These are phyloP conservation scores for Ichneumon xanthorius DNA, from an alignment of 2,888 invertebrate genomes.

Conservation along the genomic window DNA sequence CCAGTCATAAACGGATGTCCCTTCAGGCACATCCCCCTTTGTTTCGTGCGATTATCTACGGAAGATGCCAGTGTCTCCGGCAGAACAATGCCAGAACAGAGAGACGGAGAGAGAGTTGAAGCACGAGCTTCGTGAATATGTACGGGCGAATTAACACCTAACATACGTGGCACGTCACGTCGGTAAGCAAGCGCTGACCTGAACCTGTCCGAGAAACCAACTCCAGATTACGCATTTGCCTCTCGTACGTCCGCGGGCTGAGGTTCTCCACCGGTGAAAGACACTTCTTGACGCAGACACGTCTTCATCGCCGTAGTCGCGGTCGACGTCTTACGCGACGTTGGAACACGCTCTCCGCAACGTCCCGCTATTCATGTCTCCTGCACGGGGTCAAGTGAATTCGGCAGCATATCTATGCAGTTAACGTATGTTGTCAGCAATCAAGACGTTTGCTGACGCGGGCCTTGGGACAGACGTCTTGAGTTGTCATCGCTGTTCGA, in stretches of 20 bases:
- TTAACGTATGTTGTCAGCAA: not conserved
- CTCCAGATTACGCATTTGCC: slow-evolving; percentile 47
- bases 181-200: slow-evolving; percentile 32
- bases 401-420: slow-evolving; percentile 2
- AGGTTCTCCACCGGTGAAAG: slow-evolving; percentile 48
- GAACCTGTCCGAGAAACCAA: slow-evolving; percentile 53
- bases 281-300: slow-evolving; percentile 60
- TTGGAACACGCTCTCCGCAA: slow-evolving; percentile 14
- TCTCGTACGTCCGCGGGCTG: slow-evolving; percentile 28
- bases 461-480: not conserved
- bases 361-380: slow-evolving; percentile 7
- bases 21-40: slow-evolving; percentile 42
- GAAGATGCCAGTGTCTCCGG: slow-evolving; percentile 56
- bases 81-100: slow-evolving; percentile 57
- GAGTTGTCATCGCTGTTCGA: not conserved
- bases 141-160: slow-evolving; percentile 50
- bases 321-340: slow-evolving; percentile 38
- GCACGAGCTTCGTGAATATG: slow-evolving; percentile 14
- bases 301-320: slow-evolving; percentile 52
- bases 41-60: slow-evolving; percentile 57
- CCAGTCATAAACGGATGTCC: not conserved
- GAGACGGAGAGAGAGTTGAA: slow-evolving; percentile 2
- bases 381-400: slow-evolving; percentile 20
- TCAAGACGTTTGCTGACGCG: not conserved
- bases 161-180: slow-evolving; percentile 36